These are phyloP conservation scores for Muscidifurax raptorellus DNA, from an alignment of 1,140 invertebrate genomes.

Conservation along the genomic window DNA sequence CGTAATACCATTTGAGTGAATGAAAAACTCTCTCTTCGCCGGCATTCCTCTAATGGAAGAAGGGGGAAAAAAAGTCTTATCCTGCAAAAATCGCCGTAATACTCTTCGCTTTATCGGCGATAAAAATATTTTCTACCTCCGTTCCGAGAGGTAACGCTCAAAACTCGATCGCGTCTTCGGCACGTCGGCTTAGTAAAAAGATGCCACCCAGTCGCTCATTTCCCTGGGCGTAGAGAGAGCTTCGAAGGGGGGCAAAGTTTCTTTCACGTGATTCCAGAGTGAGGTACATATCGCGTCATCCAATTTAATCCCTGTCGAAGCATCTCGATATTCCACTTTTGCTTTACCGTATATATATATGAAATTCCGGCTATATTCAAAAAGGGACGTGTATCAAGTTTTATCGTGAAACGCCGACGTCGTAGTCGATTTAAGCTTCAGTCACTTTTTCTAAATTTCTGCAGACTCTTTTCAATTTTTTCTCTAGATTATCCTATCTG, in stretches of 20 bases:
- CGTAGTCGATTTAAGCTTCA: neutral
- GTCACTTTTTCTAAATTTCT: neutral
- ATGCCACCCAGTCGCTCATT: neutral
- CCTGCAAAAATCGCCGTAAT: neutral
- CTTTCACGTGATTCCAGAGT: neutral
- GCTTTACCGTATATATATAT: neutral
- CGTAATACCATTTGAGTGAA: neutral
- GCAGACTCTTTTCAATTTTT: neutral
- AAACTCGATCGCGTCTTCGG: neutral
- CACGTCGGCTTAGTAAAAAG: neutral
- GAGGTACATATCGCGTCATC: neutral
- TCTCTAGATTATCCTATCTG: too few relatives aligned
- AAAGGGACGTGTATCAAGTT: neutral
- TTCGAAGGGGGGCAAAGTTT: neutral
- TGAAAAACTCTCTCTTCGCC: neutral
- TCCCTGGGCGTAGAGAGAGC: neutral
- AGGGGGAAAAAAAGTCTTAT: neutral
- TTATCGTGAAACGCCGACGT: neutral
- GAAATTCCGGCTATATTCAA: neutral
- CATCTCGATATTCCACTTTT: conserved; percentile 6
- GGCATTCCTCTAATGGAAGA: neutral
- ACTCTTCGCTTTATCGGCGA: neutral
- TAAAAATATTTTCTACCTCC: neutral
- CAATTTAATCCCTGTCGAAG: conserved; percentile 16
- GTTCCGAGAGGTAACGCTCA: neutral